Evolutionary conservation across 2,113 vertebrate genomes (phyloP).

Genomic region (Phaetusa simplex): DNA sequence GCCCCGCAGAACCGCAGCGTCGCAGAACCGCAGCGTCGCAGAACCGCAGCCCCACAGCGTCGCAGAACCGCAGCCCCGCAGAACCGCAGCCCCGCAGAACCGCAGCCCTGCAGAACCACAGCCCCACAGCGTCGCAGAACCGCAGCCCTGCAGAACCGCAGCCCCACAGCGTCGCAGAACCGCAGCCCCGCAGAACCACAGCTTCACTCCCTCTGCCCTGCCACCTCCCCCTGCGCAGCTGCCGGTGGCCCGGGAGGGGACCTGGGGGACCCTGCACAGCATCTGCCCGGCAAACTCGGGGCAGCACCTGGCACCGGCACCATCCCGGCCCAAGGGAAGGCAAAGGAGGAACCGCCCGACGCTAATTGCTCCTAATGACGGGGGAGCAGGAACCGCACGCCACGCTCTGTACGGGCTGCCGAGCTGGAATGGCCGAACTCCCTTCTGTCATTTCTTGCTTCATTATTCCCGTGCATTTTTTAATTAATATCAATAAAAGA

Average conservation of each 20-base stretch:
- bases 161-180: too few species aligned
- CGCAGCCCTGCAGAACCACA: too few species aligned
- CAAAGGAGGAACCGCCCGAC: not conserved
- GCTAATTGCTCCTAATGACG: fast-evolving
- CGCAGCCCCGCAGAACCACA: too few species aligned
- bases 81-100: too few species aligned
- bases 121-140: too few species aligned
- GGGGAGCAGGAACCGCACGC: not conserved
- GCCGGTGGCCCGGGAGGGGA: not conserved
- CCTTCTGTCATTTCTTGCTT: not conserved
- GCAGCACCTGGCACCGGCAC: not conserved
- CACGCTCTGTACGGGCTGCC: fast-evolving
- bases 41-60: too few species aligned
- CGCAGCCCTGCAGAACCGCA: too few species aligned
- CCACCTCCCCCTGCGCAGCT: not conserved
- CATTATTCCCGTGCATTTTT: not conserved
- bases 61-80: too few species aligned
- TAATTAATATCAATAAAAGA: constrained; percentile 37
- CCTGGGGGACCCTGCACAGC: not conserved
- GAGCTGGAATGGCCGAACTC: not conserved
- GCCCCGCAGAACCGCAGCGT: too few species aligned
- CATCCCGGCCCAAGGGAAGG: not conserved
- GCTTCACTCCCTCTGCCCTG: too few species aligned
- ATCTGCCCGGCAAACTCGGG: fast-evolving
- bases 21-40: too few species aligned